These are phyloP conservation scores for Muscicapa striata DNA, from an alignment of 2,797 vertebrate genomes.

Conservation along the genomic window DNA sequence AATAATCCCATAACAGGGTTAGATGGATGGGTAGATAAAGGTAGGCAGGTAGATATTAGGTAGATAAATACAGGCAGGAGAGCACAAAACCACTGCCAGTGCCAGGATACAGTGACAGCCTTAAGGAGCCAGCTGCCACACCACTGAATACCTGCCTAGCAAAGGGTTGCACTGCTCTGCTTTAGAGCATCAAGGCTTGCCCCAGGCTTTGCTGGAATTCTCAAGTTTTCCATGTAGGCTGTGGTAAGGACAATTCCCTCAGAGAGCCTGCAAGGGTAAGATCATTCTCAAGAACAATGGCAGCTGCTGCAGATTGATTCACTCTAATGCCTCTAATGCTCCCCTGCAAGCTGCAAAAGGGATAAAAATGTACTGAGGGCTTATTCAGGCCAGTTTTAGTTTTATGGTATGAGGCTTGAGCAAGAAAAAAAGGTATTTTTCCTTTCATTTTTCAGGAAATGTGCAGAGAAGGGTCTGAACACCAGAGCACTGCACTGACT, in stretches of 20 bases:
- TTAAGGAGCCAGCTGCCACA: neutral
- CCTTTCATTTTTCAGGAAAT: neutral
- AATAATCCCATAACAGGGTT: neutral
- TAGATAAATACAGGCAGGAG: neutral
- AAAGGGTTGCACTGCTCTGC: neutral
- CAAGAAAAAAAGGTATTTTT: neutral
- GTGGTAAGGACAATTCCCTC: neutral
- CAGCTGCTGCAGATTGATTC: neutral
- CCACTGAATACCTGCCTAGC: neutral
- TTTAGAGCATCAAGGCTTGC: neutral
- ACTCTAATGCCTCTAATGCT: neutral
- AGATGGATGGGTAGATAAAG: too few relatives aligned
- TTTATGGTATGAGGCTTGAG: neutral
- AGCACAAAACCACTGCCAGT: neutral
- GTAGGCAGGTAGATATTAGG: too few relatives aligned
- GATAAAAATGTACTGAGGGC: neutral
- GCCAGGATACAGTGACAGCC: neutral
- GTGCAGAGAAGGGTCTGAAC: neutral
- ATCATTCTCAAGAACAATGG: neutral
- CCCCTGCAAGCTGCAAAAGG: neutral
- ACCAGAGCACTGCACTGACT: neutral
- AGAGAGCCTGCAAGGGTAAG: neutral
- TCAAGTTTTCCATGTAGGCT: neutral
- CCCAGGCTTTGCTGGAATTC: neutral
- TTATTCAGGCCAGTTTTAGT: neutral